Percentiles rank a stretch among this genome's conserved stretches.
These are phyloP conservation scores for Glyptemys insculpta DNA, from an alignment of 2,797 vertebrate species.

Conservation along the genomic window DNA sequence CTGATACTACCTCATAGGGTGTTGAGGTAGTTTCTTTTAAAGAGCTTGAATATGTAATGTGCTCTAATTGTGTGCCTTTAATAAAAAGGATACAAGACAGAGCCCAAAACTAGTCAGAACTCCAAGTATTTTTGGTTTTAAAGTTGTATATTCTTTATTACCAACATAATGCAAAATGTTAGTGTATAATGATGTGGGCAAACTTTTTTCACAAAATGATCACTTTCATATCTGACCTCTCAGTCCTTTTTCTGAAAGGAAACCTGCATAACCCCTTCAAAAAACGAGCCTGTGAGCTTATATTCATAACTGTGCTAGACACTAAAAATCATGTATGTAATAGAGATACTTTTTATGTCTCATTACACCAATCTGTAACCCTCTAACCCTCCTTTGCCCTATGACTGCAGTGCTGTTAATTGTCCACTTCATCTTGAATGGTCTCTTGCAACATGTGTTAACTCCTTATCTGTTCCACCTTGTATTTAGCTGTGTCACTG, in stretches of 20 bases:
- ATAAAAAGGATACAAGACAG: neutral
- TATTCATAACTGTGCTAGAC: neutral
- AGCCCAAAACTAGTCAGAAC: neutral
- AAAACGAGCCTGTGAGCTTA: neutral
- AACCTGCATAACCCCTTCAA: neutral
- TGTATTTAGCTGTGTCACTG: no score
- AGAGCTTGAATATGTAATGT: neutral
- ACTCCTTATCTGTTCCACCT: neutral
- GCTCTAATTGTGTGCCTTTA: neutral
- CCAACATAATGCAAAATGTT: slow-evolving; percentile 7
- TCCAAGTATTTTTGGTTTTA: neutral
- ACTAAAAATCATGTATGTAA: neutral
- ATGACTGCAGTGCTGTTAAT: neutral
- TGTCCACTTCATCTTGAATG: neutral
- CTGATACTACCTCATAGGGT: neutral
- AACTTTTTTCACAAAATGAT: neutral
- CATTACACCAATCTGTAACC: neutral
- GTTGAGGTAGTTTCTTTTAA: neutral
- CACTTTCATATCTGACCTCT: neutral
- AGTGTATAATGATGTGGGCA: neutral
- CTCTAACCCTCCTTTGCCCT: neutral
- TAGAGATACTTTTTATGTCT: neutral
- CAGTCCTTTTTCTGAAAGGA: neutral
- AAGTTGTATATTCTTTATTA: neutral
- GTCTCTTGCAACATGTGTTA: neutral